A percentile compares a stretch with the other conserved stretches of the same genome.
Evolutionary conservation across 2,797 vertebrate species (phyloP).

Genomic region (Sternarchorhynchus goeldii): DNA sequence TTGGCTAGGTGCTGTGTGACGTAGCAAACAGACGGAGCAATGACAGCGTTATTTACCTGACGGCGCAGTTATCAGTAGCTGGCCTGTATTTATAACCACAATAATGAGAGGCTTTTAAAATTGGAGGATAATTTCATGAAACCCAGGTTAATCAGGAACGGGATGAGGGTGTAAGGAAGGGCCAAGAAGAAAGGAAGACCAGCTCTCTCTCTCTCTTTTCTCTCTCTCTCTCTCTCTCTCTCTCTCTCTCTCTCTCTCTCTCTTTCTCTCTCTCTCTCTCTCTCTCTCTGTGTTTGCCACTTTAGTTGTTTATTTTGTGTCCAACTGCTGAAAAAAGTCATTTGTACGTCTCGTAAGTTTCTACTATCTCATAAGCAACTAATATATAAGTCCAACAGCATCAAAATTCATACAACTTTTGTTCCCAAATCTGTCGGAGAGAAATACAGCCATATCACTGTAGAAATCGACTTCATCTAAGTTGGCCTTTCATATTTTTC

Average conservation of each 20-base stretch:
- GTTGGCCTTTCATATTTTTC: conserved; percentile 49
- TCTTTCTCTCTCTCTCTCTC: too few species aligned
- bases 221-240: too few species aligned
- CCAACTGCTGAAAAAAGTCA: too few species aligned
- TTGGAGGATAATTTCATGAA: conserved; percentile 30
- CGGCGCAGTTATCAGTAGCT: conserved; percentile 56
- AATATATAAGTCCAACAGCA: neutral
- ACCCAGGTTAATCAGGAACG: neutral
- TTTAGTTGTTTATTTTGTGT: too few species aligned
- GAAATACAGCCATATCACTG: conserved; percentile 10
- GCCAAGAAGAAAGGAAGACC: neutral
- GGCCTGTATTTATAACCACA: conserved; percentile 48
- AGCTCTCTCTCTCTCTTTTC: neutral
- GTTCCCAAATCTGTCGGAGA: conserved; percentile 42
- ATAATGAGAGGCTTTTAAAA: conserved; percentile 42
- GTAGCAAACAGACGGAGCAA: conserved; percentile 37
- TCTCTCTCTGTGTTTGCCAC: too few species aligned
- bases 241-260: too few species aligned
- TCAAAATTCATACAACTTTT: neutral
- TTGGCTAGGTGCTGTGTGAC: conserved; percentile 47
- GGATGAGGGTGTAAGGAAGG: neutral
- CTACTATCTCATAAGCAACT: too few species aligned
- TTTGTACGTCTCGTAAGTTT: too few species aligned
- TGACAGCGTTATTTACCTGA: conserved; percentile 54
- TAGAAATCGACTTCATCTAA: conserved; percentile 48